phyloP scores from a whole-genome alignment of 2,113 vertebrate species.

The Talpa occidentalis region DNA sequence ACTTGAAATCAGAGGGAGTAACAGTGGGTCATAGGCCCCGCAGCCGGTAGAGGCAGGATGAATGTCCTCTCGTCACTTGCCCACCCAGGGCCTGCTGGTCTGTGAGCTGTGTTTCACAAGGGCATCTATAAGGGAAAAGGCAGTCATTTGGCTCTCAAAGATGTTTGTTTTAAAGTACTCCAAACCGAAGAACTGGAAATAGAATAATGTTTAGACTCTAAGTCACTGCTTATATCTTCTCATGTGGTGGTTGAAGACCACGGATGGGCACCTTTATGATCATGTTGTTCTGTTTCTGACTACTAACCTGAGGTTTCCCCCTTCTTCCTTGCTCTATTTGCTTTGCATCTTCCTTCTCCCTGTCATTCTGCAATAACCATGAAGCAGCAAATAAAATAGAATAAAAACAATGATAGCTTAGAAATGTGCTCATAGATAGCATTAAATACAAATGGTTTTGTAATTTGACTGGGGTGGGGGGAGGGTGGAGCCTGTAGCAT shows the following conservation, averaged over 20 bases:
- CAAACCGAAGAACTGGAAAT: neutral
- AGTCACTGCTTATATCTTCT: neutral
- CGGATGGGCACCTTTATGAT: neutral
- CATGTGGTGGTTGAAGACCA: neutral
- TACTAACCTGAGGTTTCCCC: neutral
- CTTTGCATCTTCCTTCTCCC: neutral
- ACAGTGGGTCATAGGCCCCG: neutral
- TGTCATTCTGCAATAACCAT: neutral
- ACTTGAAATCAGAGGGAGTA: neutral
- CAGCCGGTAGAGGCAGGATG: neutral
- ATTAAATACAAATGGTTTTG: neutral
- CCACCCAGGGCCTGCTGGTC: neutral
- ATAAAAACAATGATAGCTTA: neutral
- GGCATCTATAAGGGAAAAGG: neutral
- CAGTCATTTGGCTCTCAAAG: neutral
- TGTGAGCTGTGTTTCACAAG: neutral
- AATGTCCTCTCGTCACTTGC: neutral
- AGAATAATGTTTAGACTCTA: neutral
- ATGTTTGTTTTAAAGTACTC: neutral
- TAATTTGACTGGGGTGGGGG: neutral
- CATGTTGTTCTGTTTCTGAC: neutral
- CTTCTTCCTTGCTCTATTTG: neutral
- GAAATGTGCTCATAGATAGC: neutral
- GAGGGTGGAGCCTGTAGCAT: neutral
- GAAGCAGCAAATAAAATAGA: neutral